phyloP scores from a whole-genome alignment of 2,888 invertebrate genomes.

The Ophion costatus region DNA sequence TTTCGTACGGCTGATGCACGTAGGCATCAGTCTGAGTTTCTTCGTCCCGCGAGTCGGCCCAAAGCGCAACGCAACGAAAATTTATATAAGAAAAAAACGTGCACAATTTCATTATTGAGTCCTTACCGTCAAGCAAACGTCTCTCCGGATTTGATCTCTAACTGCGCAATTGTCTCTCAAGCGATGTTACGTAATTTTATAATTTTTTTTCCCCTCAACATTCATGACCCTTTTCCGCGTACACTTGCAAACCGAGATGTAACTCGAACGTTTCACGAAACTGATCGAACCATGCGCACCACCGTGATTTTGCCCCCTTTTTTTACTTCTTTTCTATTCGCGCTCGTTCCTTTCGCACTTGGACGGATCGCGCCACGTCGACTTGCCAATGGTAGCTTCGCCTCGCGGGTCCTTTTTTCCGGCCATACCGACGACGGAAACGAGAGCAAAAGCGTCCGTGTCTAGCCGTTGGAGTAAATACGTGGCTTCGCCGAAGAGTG shows the following conservation, averaged over 20 bases:
- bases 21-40: background rate
- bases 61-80: no score
- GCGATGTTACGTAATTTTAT: slow-evolving; percentile 5
- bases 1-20: background rate
- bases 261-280: background rate
- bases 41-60: background rate
- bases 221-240: background rate
- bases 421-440: slow-evolving; percentile 32
- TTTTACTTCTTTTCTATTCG: slow-evolving; percentile 13
- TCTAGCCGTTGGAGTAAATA: slow-evolving; percentile 6
- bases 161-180: slow-evolving; percentile 15
- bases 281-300: slow-evolving; percentile 29
- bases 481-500: background rate
- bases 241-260: slow-evolving; percentile 14
- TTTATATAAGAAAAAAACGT: background rate
- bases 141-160: slow-evolving; percentile 29
- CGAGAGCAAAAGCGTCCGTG: background rate
- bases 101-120: background rate
- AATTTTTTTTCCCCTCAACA: background rate
- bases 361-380: slow-evolving; percentile 37
- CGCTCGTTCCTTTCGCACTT: slow-evolving; percentile 39
- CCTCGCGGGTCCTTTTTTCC: slow-evolving; percentile 50
- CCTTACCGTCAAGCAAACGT: slow-evolving; percentile 55
- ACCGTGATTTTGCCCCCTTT: background rate
- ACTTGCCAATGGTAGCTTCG: slow-evolving; percentile 44